phyloP scores from a whole-genome alignment of 2,797 vertebrate species.

The Orientallactaga sibirica region DNA sequence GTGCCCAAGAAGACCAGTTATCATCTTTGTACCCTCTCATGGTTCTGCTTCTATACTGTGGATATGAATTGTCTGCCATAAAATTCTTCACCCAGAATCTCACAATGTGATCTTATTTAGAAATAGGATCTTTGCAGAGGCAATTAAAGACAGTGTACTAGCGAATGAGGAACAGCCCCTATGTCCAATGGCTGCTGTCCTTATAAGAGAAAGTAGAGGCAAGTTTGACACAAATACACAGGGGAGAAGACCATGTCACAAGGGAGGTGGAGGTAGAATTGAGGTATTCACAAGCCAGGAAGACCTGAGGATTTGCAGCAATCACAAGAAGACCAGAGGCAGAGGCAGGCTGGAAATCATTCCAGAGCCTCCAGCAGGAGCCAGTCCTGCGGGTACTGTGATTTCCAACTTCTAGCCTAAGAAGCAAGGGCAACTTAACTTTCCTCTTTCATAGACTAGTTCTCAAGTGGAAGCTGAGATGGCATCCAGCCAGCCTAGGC shows the following conservation, averaged over 20 bases:
- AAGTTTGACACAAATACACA: rapidly evolving
- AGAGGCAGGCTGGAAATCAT: neutral
- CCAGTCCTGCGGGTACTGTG: neutral
- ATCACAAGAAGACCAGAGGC: neutral
- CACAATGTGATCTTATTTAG: neutral
- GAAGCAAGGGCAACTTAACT: neutral
- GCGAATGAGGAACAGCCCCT: neutral
- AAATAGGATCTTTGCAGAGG: neutral
- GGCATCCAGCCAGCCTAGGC: rapidly evolving
- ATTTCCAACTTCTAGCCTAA: neutral
- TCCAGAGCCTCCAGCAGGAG: neutral
- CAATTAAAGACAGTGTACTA: rapidly evolving
- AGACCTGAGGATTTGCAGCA: neutral
- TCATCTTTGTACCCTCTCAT: neutral
- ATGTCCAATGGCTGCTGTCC: neutral
- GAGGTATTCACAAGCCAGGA: rapidly evolving
- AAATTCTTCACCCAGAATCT: neutral
- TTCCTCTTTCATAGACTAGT: neutral
- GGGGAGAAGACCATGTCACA: rapidly evolving
- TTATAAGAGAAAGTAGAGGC: neutral
- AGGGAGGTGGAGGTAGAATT: rapidly evolving
- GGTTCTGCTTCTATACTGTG: neutral
- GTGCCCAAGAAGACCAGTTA: neutral
- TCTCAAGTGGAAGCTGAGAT: neutral
- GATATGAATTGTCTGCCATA: neutral